phyloP scores from a whole-genome alignment of 2,888 invertebrate genomes.

The Troides helena region DNA sequence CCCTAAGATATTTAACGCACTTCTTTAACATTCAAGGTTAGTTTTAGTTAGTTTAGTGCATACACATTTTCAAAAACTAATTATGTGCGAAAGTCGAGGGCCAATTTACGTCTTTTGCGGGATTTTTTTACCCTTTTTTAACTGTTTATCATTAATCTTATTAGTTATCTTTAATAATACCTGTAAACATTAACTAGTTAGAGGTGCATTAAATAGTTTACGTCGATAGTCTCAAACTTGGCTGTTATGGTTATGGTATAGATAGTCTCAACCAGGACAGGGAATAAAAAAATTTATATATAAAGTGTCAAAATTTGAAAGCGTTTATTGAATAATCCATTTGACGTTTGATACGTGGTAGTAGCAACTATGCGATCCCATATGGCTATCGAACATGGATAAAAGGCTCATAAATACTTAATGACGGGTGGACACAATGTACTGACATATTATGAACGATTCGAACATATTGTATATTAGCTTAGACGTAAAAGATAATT shows the following conservation, averaged over 20 bases:
- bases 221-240: not conserved
- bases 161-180: too few relatives aligned
- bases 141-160: too few relatives aligned
- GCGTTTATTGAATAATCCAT: not conserved
- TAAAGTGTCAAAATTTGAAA: not conserved
- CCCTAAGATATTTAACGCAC: too few relatives aligned
- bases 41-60: too few relatives aligned
- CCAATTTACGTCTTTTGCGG: too few relatives aligned
- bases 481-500: not conserved
- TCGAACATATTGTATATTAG: not conserved
- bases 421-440: conserved; percentile 5
- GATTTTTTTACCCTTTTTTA: too few relatives aligned
- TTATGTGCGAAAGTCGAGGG: too few relatives aligned
- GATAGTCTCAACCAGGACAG: not conserved
- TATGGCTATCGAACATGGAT: conserved; percentile 13
- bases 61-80: too few relatives aligned
- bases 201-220: not conserved
- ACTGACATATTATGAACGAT: not conserved
- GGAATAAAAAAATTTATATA: not conserved
- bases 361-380: conserved; percentile 15
- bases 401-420: conserved; percentile 21
- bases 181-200: too few relatives aligned
- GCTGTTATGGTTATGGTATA: too few relatives aligned
- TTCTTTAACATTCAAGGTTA: too few relatives aligned
- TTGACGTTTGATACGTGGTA: conserved; percentile 12